A percentile compares a stretch with the other conserved stretches of the same genome.
phyloP scores from a whole-genome alignment of 2,797 vertebrate species.

The Sciaenops ocellatus region DNA sequence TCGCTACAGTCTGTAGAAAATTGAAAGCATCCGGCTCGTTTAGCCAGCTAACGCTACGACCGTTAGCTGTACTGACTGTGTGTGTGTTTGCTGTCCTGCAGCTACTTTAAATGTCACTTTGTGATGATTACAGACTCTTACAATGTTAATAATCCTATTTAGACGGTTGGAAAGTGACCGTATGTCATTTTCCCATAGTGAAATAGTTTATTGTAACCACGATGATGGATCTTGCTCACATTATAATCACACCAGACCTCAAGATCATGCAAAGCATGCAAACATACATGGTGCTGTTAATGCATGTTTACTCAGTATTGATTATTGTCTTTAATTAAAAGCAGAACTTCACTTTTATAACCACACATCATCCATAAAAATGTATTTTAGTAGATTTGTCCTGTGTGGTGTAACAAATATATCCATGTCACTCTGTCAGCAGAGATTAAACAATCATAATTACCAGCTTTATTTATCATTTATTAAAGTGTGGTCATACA shows the following conservation, averaged over 20 bases:
- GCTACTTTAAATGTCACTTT: background rate
- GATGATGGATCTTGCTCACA: no score
- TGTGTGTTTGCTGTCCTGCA: background rate
- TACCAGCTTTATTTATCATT: background rate
- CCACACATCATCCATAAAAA: background rate
- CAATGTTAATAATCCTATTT: no score
- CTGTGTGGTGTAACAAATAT: no score
- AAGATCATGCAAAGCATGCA: no score
- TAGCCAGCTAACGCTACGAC: background rate
- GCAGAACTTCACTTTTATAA: background rate
- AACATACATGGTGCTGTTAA: no score
- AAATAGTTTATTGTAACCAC: background rate
- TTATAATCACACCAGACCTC: background rate
- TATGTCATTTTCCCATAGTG: background rate
- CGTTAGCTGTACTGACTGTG: no score
- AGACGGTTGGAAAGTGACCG: background rate
- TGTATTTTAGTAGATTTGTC: background rate
- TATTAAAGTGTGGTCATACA: background rate
- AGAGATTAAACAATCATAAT: no score
- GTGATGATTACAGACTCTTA: no score
- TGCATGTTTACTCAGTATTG: no score
- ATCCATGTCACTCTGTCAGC: no score
- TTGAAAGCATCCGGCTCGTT: accelerated
- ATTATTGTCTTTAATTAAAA: no score
- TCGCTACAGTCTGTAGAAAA: background rate